phyloP scores from a whole-genome alignment of 2,888 invertebrate species.

The Cataglyphis altisquamis region DNA sequence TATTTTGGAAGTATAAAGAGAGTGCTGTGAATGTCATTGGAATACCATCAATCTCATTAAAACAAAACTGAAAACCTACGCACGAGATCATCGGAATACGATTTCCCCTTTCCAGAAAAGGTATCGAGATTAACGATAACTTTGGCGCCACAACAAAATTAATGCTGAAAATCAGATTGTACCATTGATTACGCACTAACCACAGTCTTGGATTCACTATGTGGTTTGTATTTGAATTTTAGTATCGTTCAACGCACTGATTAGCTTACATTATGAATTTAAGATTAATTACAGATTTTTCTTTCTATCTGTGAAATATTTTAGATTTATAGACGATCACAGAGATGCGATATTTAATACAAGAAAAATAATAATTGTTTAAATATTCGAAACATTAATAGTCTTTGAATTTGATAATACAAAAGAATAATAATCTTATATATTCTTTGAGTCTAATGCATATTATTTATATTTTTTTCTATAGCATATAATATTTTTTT shows the following conservation, averaged over 20 bases:
- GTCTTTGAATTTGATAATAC: neutral
- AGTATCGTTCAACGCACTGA: neutral
- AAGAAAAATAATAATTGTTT: neutral
- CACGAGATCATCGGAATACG: neutral
- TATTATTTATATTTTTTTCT: neutral
- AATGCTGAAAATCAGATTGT: slow-evolving; percentile 16
- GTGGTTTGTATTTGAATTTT: slow-evolving; percentile 17
- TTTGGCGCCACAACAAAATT: slow-evolving; percentile 7
- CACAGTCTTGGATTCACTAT: neutral
- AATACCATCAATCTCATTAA: slow-evolving; percentile 69
- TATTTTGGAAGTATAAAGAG: slow-evolving; percentile 33
- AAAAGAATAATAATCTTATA: neutral
- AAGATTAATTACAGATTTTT: neutral
- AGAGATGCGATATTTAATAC: neutral
- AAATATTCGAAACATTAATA: neutral
- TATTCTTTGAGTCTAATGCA: neutral
- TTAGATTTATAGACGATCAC: neutral
- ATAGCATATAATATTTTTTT: neutral
- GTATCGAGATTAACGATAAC: slow-evolving; percentile 38
- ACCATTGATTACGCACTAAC: neutral
- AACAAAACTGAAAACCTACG: slow-evolving; percentile 46
- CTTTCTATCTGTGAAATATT: neutral
- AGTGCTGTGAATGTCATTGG: slow-evolving; percentile 66
- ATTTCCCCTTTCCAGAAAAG: neutral
- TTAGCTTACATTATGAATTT: neutral